Percentiles rank a stretch among this genome's conserved stretches.
Evolutionary conservation across 2,888 invertebrate genomes (phyloP).

Genomic region (Pristionchus arcanus): DNA sequence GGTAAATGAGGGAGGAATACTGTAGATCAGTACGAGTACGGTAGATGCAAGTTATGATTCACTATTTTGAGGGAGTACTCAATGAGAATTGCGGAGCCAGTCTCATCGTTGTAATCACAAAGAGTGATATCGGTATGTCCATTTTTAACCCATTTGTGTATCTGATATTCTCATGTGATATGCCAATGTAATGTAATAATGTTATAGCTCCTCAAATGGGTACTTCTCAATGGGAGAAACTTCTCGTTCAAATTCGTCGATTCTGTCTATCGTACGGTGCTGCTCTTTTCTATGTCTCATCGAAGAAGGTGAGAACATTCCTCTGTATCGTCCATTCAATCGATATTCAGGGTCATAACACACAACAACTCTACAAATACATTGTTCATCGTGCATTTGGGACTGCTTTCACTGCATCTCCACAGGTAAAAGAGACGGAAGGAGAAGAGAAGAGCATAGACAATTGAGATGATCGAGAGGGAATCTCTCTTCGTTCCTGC

Average conservation of each 20-base stretch:
- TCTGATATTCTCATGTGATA: neutral
- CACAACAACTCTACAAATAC: conserved; percentile 75
- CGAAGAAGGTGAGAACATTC: conserved; percentile 58
- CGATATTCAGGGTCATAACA: conserved; percentile 55
- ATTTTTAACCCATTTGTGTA: neutral
- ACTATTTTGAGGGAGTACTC: conserved; percentile 65
- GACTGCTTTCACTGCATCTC: conserved; percentile 72
- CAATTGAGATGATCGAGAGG: conserved; percentile 70
- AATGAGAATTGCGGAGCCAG: conserved; percentile 74
- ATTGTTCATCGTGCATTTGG: conserved; percentile 76
- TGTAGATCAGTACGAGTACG: neutral
- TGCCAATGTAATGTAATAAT: neutral
- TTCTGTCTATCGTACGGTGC: conserved; percentile 76
- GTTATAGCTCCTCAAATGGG: conserved; percentile 45
- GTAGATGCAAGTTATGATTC: neutral
- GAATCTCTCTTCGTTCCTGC: conserved; percentile 76
- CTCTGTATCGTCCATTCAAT: neutral
- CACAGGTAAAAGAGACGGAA: conserved; percentile 60
- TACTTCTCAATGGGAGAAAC: conserved; percentile 62
- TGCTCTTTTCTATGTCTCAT: conserved; percentile 70
- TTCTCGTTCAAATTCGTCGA: conserved; percentile 74
- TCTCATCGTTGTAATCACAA: conserved; percentile 75
- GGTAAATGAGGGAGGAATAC: neutral
- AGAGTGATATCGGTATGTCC: conserved; percentile 70
- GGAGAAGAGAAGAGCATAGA: neutral